Conservation (phyloP, 2,888 invertebrate species). For the Lydus trimaculatus region DNA sequence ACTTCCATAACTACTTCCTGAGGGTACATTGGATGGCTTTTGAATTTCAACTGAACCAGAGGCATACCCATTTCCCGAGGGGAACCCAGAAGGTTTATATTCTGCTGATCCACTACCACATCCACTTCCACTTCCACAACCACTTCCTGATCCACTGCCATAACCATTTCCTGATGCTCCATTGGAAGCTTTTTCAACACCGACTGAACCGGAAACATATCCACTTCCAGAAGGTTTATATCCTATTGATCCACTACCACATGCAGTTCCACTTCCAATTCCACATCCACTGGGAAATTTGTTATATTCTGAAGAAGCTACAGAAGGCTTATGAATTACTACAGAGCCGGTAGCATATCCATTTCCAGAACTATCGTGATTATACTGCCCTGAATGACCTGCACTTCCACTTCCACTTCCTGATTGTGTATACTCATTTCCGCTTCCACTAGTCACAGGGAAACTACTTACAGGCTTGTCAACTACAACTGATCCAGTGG, state of each 20-base stretch:
- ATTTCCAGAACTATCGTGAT: constrained; percentile 8
- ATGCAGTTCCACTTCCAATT: neutral
- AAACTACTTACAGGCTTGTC: constrained; percentile 13
- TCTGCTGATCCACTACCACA: neutral
- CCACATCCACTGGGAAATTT: neutral
- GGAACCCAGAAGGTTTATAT: too few species aligned
- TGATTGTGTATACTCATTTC: neutral
- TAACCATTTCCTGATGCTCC: neutral
- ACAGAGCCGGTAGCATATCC: neutral
- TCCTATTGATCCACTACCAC: neutral
- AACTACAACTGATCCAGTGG: constrained; percentile 14
- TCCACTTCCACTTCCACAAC: neutral
- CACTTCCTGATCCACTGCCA: neutral
- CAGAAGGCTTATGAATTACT: neutral
- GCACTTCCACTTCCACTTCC: neutral
- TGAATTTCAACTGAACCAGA: neutral
- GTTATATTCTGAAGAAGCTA: too few species aligned
- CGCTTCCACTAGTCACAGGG: neutral
- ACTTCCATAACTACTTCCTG: neutral
- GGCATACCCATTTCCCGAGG: neutral
- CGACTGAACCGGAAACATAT: neutral
- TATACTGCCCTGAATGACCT: neutral
- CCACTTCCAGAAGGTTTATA: neutral
- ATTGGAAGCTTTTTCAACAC: neutral
- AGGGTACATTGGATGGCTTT: neutral